phyloP scores from a whole-genome alignment of 2,797 vertebrate genomes.

The Denticeps clupeoides region DNA sequence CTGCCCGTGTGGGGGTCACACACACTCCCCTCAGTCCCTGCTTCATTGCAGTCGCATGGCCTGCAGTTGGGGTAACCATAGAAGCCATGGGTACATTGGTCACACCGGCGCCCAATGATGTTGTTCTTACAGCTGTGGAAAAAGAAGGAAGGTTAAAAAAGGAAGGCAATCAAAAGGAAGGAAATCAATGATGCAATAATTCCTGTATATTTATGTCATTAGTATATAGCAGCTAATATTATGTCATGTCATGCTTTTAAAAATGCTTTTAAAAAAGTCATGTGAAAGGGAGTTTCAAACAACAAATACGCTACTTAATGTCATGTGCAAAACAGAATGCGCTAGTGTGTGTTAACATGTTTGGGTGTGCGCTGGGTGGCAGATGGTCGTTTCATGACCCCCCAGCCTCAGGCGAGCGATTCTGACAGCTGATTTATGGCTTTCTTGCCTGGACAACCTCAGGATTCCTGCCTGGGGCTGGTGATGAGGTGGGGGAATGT shows the following conservation, averaged over 20 bases:
- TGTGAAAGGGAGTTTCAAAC: no score
- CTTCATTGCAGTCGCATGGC: conserved; percentile 75
- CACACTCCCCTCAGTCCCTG: conserved; percentile 63
- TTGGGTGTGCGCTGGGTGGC: neutral
- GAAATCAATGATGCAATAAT: no score
- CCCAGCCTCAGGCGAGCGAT: conserved; percentile 13
- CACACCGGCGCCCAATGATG: conserved; percentile 76
- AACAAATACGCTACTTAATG: no score
- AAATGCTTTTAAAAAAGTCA: no score
- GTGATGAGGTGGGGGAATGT: conserved; percentile 25
- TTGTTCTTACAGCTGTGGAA: conserved; percentile 77
- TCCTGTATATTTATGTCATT: no score
- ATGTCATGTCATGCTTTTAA: neutral
- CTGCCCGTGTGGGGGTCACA: conserved; percentile 74
- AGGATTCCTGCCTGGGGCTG: conserved; percentile 13
- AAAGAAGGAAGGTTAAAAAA: neutral
- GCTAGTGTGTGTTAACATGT: neutral
- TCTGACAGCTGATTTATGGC: conserved; percentile 18
- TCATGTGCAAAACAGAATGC: neutral
- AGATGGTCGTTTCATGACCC: neutral
- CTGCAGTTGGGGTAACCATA: conserved; percentile 78
- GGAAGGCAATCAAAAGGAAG: neutral
- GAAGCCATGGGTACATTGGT: conserved; percentile 76
- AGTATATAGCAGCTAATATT: no score
- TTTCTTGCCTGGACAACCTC: conserved; percentile 27